Percentiles rank a stretch among this genome's conserved stretches.
phyloP scores from a whole-genome alignment of 53 echinoderm and acorn worm species.

The Arbacia lixula region DNA sequence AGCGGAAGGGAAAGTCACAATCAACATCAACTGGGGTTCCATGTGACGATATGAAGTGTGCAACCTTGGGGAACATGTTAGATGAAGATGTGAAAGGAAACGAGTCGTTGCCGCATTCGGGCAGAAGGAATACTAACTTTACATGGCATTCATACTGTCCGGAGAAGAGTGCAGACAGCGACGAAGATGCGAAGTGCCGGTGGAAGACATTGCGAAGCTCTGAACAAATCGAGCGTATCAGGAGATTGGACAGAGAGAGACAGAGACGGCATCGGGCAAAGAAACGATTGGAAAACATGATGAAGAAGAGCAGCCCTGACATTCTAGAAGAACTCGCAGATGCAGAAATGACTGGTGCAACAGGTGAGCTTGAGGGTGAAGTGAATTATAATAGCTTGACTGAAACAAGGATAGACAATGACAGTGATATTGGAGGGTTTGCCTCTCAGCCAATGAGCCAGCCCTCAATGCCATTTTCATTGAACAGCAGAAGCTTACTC shows the following conservation, averaged over 20 bases:
- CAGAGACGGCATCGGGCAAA: slow-evolving; percentile 35
- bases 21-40: no score
- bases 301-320: neutral
- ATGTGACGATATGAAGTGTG: neutral
- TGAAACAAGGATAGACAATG: no score
- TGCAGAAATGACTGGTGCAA: no score
- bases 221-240: slow-evolving; percentile 13
- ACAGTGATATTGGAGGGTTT: no score
- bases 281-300: neutral
- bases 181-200: neutral
- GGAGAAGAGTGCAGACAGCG: neutral
- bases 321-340: neutral
- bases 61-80: neutral
- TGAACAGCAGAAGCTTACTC: no score
- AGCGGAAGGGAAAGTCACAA: neutral
- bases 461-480: no score
- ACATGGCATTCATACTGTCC: no score
- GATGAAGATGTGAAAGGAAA: neutral
- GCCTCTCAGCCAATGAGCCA: no score
- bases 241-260: slow-evolving; percentile 20
- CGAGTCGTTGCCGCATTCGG: neutral
- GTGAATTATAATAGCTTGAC: no score
- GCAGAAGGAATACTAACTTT: no score
- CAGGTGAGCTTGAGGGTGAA: neutral
- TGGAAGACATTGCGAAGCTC: neutral